Evolutionary conservation across 2,797 vertebrate species (phyloP).

Genomic region (Acrossocheilus fasciatus): DNA sequence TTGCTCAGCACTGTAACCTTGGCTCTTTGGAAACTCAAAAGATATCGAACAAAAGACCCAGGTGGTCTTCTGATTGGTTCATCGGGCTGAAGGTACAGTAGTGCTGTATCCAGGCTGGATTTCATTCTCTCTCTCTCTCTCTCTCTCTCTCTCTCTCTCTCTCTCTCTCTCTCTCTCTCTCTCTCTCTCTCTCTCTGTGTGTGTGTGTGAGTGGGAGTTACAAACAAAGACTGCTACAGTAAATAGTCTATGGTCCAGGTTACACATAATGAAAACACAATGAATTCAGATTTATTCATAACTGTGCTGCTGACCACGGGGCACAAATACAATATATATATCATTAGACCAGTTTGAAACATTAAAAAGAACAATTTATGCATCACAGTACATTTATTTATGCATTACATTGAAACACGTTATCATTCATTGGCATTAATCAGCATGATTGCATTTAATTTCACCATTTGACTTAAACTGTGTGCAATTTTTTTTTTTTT

Average conservation of each 20-base stretch:
- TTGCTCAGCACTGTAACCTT: slow-evolving; percentile 46
- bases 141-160: background rate
- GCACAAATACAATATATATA: background rate
- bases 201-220: background rate
- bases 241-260: background rate
- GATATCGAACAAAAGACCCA: slow-evolving; percentile 49
- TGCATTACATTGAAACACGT: background rate
- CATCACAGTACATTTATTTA: background rate
- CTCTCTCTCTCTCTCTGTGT: background rate
- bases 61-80: slow-evolving; percentile 48
- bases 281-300: slow-evolving; percentile 7
- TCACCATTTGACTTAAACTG: background rate
- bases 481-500: slow-evolving; percentile 48
- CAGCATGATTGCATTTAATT: background rate
- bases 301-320: slow-evolving; percentile 12
- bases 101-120: slow-evolving; percentile 52
- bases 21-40: slow-evolving; percentile 41
- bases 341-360: background rate
- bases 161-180: background rate
- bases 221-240: background rate
- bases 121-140: slow-evolving; percentile 1
- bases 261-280: background rate
- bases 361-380: background rate
- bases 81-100: background rate
- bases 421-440: background rate